Conservation (phyloP, 1,140 invertebrate species). For the Aphis gossypii region DNA sequence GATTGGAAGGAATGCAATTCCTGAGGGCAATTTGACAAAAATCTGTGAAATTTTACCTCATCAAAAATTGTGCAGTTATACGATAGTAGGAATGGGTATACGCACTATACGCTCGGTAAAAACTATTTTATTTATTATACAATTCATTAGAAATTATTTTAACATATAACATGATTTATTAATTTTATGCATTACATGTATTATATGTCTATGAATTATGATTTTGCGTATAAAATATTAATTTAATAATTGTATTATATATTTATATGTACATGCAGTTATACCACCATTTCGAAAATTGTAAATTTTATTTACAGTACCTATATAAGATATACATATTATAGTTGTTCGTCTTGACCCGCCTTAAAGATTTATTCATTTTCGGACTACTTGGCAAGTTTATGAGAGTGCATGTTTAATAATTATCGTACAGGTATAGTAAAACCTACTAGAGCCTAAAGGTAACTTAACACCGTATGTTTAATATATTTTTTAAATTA, state of each 20-base stretch:
- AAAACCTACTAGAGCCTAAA: neutral
- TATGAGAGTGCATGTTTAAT: neutral
- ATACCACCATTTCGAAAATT: neutral
- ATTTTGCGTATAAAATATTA: neutral
- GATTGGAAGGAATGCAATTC: neutral
- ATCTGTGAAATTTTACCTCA: too few relatives aligned
- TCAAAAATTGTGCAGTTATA: too few relatives aligned
- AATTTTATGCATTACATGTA: neutral
- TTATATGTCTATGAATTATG: neutral
- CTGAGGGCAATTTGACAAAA: too few relatives aligned
- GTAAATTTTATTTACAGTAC: neutral
- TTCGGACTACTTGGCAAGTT: neutral
- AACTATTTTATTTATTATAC: too few relatives aligned
- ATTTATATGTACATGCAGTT: neutral
- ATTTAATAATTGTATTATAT: neutral
- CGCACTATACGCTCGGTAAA: too few relatives aligned
- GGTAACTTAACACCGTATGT: neutral
- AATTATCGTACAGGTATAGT: neutral
- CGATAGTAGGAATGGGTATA: too few relatives aligned
- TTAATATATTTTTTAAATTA: neutral
- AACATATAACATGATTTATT: too few relatives aligned
- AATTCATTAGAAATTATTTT: too few relatives aligned
- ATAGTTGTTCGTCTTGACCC: conserved; percentile 7
- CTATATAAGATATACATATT: neutral
- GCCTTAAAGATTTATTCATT: neutral